These are phyloP conservation scores for Arctocebus calabarensis DNA, from an alignment of 2,797 vertebrate species.

Conservation along the genomic window DNA sequence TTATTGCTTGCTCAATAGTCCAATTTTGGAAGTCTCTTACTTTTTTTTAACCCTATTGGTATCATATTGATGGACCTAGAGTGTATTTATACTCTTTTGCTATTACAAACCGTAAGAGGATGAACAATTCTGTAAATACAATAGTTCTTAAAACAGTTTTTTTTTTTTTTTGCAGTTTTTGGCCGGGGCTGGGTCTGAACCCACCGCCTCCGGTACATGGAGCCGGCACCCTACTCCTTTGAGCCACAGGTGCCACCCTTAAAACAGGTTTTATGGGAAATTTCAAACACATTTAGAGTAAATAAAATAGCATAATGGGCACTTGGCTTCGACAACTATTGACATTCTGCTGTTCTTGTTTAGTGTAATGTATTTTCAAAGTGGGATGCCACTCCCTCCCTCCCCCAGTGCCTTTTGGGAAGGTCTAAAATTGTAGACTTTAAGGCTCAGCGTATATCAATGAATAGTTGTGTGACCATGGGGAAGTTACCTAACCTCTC, in stretches of 20 bases:
- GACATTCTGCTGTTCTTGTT: neutral
- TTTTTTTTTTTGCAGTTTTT: too few relatives aligned
- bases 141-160: neutral
- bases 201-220: too few relatives aligned
- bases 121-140: neutral
- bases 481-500: neutral
- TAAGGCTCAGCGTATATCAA: neutral
- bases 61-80: neutral
- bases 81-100: neutral
- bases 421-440: neutral
- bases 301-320: neutral
- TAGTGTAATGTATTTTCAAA: neutral
- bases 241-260: too few relatives aligned
- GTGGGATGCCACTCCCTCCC: neutral
- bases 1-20: neutral
- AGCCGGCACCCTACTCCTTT: too few relatives aligned
- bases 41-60: neutral
- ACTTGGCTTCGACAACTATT: neutral
- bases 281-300: neutral
- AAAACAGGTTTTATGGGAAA: neutral
- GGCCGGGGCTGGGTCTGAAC: too few relatives aligned
- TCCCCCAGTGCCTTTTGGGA: neutral
- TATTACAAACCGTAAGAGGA: neutral
- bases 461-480: neutral
- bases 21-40: neutral